Conservation (phyloP, 2,888 invertebrate species). For the Podotricha telesiphe region DNA sequence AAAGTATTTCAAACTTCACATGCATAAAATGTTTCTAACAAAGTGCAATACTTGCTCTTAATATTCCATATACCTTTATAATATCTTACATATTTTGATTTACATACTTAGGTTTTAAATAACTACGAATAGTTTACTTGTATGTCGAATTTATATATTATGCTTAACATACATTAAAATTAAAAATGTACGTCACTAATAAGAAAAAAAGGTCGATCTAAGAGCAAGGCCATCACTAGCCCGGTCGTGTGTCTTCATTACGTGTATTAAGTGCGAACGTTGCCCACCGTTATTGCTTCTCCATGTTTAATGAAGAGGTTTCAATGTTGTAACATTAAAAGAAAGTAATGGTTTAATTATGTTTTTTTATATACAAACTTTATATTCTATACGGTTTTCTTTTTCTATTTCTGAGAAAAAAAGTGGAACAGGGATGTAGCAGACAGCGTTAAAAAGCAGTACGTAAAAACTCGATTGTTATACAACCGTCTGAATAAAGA, state of each 20-base stretch:
- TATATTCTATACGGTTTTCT: background rate
- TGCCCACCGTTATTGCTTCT: slow-evolving; percentile 30
- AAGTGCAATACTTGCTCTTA: too few relatives aligned
- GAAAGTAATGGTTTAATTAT: slow-evolving; percentile 24
- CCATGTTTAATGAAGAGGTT: slow-evolving; percentile 33
- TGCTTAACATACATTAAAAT: background rate
- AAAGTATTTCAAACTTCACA: too few relatives aligned
- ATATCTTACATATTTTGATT: too few relatives aligned
- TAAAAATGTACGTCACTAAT: slow-evolving; percentile 1
- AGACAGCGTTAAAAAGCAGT: background rate
- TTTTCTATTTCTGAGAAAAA: too few relatives aligned
- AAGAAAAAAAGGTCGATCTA: slow-evolving; percentile 9
- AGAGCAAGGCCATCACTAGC: slow-evolving; percentile 9
- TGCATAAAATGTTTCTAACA: too few relatives aligned
- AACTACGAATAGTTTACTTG: too few relatives aligned
- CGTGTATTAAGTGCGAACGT: slow-evolving; percentile 31
- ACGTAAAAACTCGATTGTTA: too few relatives aligned
- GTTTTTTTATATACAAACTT: background rate
- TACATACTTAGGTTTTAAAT: too few relatives aligned
- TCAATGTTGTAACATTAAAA: slow-evolving; percentile 16
- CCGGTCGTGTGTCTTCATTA: slow-evolving; percentile 34
- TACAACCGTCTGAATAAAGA: too few relatives aligned
- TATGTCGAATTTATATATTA: too few relatives aligned
- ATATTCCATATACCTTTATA: too few relatives aligned
- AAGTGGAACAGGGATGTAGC: too few relatives aligned